A percentile compares a stretch with the other conserved stretches of the same genome.
These are phyloP conservation scores for Labeo catla DNA, from an alignment of 2,113 vertebrate species.

Conservation along the genomic window DNA sequence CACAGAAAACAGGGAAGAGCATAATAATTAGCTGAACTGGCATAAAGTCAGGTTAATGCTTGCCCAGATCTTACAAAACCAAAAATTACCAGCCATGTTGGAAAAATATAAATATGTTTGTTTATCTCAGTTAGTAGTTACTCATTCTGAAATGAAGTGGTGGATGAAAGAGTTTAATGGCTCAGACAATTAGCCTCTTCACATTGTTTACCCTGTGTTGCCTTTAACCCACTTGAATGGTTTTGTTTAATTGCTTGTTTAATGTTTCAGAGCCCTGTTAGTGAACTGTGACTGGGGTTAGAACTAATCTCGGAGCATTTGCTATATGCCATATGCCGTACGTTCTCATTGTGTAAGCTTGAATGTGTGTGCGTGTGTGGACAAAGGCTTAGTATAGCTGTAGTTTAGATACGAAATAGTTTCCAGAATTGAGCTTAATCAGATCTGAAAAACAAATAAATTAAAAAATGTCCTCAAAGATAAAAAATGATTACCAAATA, in stretches of 20 bases:
- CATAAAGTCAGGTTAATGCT: not conserved
- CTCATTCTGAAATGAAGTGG: not conserved
- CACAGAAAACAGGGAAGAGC: not conserved
- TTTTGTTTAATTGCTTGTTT: not conserved
- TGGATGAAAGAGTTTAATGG: not conserved
- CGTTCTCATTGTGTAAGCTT: not conserved
- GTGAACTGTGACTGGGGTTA: not conserved
- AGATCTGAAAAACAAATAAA: not conserved
- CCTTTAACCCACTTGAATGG: not conserved
- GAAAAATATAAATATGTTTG: not conserved
- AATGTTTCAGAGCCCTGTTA: not conserved
- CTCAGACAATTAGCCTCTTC: not conserved
- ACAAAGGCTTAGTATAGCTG: not conserved
- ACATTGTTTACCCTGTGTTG: not conserved
- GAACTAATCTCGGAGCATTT: not conserved
- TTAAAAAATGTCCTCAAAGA: not conserved
- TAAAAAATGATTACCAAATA: not conserved
- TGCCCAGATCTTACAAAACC: not conserved
- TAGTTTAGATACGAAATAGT: not conserved
- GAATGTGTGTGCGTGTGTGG: not conserved
- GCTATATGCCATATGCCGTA: not conserved
- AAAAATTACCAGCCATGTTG: not conserved
- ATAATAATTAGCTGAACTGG: not conserved
- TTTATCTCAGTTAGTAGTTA: not conserved
- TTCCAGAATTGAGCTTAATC: not conserved